Base-by-base conservation (phyloP, 2,113 vertebrate genomes). In the Enhydra lutris region DNA sequence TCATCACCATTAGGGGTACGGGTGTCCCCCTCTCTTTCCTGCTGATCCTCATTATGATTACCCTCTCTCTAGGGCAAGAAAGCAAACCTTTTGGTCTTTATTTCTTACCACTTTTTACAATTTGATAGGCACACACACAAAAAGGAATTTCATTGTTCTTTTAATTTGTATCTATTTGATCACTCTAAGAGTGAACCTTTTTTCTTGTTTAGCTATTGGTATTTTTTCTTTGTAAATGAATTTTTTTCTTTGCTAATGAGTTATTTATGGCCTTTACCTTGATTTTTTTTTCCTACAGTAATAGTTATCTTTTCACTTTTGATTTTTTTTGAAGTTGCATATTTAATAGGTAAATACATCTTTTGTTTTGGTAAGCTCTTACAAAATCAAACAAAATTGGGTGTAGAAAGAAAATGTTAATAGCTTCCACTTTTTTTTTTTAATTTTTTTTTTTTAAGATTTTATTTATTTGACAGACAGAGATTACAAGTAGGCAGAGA, bases 311-410 rank as follows among this genome's bases (percentile, higher is more conserved):
- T 87, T 63, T 93, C 26, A 63, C 13, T 94, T 97, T 55, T 45
- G 1, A 76, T 31, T 59, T 79, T 89, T 89, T 87, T 63, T 94
- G 50, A 89, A 52, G 39, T 78, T 80, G 50, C 52, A 59, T 52
- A 78, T 26, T 82, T 55, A 82, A 26, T 50, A 85, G 47, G 10
- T 89, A 67, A 91, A 52, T 73, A 45, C 18, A n/a, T 29, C 20
- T 96, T 94, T 81, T 80, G 69, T 89, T 92, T 81, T 87, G 69
- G 71, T n/a, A 88, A 78, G 81, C 50, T 95, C 85, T 94, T 93
- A 96, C 50, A 55, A 80, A 84, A 94, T 83, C 81, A 69, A 91
- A 71, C 78, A 93, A 95, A 90, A 78, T 8, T 45, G 3, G 14
- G 0, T 13, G 0, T 65, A 84, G 57, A 36, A 61, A 78, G 76